phyloP scores from a whole-genome alignment of 2,888 invertebrate genomes.

The Erebia ligea region DNA sequence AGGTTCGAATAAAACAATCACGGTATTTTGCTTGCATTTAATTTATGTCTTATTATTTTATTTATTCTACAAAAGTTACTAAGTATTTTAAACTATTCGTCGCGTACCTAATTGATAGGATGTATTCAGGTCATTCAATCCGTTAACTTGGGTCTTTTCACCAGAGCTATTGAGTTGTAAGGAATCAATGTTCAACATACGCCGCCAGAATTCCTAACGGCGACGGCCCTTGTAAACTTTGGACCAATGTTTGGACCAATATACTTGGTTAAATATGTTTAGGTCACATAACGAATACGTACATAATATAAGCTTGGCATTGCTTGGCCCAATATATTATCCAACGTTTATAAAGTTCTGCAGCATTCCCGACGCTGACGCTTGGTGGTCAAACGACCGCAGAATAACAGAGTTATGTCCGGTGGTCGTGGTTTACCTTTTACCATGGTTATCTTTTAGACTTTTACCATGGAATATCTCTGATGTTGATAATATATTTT shows the following conservation, averaged over 20 bases:
- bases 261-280: not conserved
- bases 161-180: conserved; percentile 42
- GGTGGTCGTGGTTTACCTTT: conserved; percentile 21
- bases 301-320: too few species aligned
- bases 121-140: conserved; percentile 52
- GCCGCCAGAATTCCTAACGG: conserved; percentile 45
- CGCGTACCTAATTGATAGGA: conserved; percentile 13
- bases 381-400: conserved; percentile 26
- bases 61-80: not conserved
- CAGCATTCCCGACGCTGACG: conserved; percentile 24
- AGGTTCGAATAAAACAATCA: not conserved
- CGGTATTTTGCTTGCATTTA: not conserved
- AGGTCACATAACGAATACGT: too few species aligned
- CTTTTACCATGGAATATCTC: not conserved
- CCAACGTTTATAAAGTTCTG: not conserved
- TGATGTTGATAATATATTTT: not conserved
- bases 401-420: conserved; percentile 34
- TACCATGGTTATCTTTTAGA: not conserved
- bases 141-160: conserved; percentile 48
- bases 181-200: conserved; percentile 42
- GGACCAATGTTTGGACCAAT: not conserved
- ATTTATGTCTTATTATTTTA: not conserved
- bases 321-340: too few species aligned
- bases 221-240: conserved; percentile 7
- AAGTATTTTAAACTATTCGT: not conserved